phyloP scores from a whole-genome alignment of 2,113 vertebrate genomes.

The Ictalurus punctatus region DNA sequence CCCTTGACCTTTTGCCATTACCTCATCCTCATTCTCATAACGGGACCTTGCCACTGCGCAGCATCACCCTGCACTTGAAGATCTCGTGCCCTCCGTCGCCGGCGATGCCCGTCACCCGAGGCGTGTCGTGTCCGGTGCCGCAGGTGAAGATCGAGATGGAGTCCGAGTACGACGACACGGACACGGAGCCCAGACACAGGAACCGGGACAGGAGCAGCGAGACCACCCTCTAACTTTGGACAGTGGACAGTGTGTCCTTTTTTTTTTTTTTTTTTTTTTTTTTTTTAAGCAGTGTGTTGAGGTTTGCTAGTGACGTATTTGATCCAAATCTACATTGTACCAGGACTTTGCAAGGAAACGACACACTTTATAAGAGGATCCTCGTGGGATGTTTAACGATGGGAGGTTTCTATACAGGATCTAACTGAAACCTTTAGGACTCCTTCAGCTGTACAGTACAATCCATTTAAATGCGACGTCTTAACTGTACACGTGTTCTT shows the following conservation, averaged over 20 bases:
- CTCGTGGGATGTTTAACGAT: neutral
- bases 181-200: conserved; percentile 68
- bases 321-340: too few relatives aligned
- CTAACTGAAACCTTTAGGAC: too few relatives aligned
- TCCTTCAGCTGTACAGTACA: too few relatives aligned
- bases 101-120: conserved; percentile 76
- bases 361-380: neutral
- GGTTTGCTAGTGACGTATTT: neutral
- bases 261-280: neutral
- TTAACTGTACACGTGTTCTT: conserved; percentile 8
- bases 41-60: conserved; percentile 71
- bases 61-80: conserved; percentile 96
- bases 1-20: conserved; percentile 27
- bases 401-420: too few relatives aligned
- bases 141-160: conserved; percentile 98
- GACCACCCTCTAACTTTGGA: conserved; percentile 80
- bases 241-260: neutral
- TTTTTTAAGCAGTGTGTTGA: neutral
- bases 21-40: conserved; percentile 63
- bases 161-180: conserved; percentile 85
- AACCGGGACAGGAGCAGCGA: conserved; percentile 80
- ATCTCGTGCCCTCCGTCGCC: conserved; percentile 93
- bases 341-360: neutral
- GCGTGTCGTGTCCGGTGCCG: conserved; percentile 79
- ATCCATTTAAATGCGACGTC: neutral